Percentiles rank a stretch among this genome's conserved stretches.
Conservation (phyloP, 2,113 vertebrate species). For the Mirza zaza region DNA sequence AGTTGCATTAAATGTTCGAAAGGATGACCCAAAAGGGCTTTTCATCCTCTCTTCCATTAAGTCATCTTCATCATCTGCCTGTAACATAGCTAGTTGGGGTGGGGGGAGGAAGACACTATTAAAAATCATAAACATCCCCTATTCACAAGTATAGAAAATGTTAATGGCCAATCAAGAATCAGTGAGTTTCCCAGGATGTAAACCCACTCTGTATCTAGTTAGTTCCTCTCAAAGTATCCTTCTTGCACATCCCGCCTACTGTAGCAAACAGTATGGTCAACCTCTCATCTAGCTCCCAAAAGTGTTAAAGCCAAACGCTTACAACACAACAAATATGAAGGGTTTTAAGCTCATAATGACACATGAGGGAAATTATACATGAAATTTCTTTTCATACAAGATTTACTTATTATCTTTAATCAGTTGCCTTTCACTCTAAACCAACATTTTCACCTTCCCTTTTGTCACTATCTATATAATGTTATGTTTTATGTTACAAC, state of each 20-base stretch:
- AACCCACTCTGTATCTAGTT: neutral
- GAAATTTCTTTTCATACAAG: conserved; percentile 27
- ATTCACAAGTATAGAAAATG: neutral
- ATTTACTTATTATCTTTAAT: conserved; percentile 3
- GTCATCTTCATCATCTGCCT: conserved; percentile 98
- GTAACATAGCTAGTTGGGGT: conserved; percentile 93
- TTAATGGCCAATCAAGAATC: neutral
- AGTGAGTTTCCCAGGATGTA: neutral
- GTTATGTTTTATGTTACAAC: neutral
- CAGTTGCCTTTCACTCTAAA: neutral
- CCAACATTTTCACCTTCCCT: conserved; percentile 28
- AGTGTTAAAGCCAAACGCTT: neutral
- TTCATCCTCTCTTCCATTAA: conserved; percentile 98
- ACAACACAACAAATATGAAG: neutral
- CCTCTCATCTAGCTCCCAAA: neutral
- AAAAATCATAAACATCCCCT: conserved; percentile 12
- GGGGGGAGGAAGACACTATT: conserved; percentile 18
- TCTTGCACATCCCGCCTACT: neutral
- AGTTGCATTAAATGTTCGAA: conserved; percentile 98
- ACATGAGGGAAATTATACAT: neutral
- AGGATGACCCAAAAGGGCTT: conserved; percentile 99
- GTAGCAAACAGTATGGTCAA: neutral
- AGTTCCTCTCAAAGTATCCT: neutral
- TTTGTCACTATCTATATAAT: neutral
- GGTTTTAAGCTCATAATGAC: neutral